These are phyloP conservation scores for Rhyacophila brunnea DNA, from an alignment of 1,140 invertebrate species.

Conservation along the genomic window DNA sequence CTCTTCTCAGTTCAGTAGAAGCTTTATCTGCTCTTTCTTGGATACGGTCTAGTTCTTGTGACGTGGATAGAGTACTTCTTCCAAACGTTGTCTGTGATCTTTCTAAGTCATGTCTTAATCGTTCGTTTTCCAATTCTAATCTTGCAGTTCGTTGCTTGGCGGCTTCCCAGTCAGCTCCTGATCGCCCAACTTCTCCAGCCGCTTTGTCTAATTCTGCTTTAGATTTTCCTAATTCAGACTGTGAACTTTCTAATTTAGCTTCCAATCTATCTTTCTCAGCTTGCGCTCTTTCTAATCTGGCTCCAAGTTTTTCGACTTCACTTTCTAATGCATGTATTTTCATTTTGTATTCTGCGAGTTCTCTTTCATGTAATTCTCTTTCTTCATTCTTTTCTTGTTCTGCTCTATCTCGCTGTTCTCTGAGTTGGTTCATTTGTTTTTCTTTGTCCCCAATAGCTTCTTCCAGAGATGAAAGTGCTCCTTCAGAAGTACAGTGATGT, in stretches of 20 bases:
- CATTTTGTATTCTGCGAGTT: conserved; percentile 93
- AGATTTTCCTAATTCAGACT: conserved; percentile 89
- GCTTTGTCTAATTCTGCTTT: conserved; percentile 91
- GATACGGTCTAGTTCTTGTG: conserved; percentile 77
- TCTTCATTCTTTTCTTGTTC: conserved; percentile 97
- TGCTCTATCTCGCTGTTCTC: conserved; percentile 91
- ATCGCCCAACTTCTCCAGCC: conserved; percentile 82
- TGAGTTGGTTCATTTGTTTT: conserved; percentile 85
- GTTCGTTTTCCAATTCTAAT: conserved; percentile 86
- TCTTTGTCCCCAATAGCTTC: conserved; percentile 96
- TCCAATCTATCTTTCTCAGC: conserved; percentile 89
- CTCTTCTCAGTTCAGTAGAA: conserved; percentile 78
- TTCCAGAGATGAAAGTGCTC: conserved; percentile 87
- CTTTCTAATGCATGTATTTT: conserved; percentile 87
- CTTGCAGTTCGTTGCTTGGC: conserved; percentile 82
- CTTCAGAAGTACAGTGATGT: conserved; percentile 89
- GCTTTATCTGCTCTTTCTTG: conserved; percentile 87
- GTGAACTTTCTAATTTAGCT: conserved; percentile 86
- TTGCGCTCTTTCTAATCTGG: conserved; percentile 80
- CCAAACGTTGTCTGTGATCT: conserved; percentile 79
- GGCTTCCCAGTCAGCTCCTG: conserved; percentile 85
- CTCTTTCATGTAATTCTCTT: conserved; percentile 87
- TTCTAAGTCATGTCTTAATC: conserved; percentile 81
- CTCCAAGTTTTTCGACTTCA: conserved; percentile 87
- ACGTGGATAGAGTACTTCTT: conserved; percentile 69